phyloP scores from a whole-genome alignment of 2,888 invertebrate genomes.

The Metopia argyrocephala region DNA sequence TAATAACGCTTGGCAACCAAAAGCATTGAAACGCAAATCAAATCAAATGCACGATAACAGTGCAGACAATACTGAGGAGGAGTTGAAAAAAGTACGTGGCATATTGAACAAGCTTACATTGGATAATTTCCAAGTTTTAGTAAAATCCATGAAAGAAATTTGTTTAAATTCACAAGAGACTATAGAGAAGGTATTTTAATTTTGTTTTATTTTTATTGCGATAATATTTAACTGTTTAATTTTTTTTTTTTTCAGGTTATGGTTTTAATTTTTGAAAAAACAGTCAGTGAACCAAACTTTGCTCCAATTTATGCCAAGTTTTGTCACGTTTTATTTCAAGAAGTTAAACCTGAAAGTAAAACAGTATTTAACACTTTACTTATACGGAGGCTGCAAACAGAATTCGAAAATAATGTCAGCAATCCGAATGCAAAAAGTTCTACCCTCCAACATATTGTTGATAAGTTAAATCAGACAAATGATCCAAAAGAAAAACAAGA shows the following conservation, averaged over 20 bases:
- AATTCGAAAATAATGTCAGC: slow-evolving; percentile 76
- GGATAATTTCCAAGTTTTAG: slow-evolving; percentile 75
- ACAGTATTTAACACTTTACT: slow-evolving; percentile 70
- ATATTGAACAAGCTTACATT: slow-evolving; percentile 76
- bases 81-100: slow-evolving; percentile 75
- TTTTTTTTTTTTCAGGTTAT: slow-evolving; percentile 69
- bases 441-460: slow-evolving; percentile 73
- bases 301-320: slow-evolving; percentile 76
- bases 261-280: slow-evolving; percentile 77
- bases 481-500: slow-evolving; percentile 72
- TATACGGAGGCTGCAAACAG: slow-evolving; percentile 73
- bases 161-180: slow-evolving; percentile 72
- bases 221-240: background rate
- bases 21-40: slow-evolving; percentile 68
- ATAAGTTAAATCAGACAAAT: slow-evolving; percentile 68
- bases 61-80: slow-evolving; percentile 71
- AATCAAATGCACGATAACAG: slow-evolving; percentile 31
- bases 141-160: slow-evolving; percentile 74
- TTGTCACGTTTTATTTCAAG: slow-evolving; percentile 75
- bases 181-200: slow-evolving; percentile 72
- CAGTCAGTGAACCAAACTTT: slow-evolving; percentile 76
- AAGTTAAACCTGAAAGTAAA: slow-evolving; percentile 73
- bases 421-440: slow-evolving; percentile 75
- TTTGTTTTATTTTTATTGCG: background rate
- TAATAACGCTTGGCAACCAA: slow-evolving; percentile 76